Conservation (phyloP, 1,140 invertebrate genomes). For the Cheumatopsyche charites region DNA sequence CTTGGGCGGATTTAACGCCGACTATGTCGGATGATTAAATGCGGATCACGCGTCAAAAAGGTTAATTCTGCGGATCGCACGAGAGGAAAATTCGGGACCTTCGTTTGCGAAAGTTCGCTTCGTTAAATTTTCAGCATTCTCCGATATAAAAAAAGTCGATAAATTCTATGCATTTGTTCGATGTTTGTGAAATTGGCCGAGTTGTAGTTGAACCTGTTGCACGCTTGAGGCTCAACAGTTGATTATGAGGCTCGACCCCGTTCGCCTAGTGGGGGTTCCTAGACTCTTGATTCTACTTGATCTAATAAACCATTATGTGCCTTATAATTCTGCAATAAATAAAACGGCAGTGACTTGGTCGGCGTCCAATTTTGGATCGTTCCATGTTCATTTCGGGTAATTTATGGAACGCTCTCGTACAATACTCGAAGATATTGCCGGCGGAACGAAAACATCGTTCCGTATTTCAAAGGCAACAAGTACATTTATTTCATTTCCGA, state of each 20-base stretch:
- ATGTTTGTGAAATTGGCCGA: neutral
- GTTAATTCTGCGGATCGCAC: neutral
- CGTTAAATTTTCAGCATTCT: too few species aligned
- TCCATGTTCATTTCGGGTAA: slow-evolving; percentile 11
- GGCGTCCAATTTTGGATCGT: neutral
- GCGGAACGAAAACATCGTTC: neutral
- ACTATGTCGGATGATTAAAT: neutral
- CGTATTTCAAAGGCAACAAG: slow-evolving; percentile 11
- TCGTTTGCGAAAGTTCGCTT: neutral
- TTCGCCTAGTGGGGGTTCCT: neutral
- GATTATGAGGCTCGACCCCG: neutral
- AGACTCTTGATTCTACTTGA: too few species aligned
- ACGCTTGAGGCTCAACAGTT: slow-evolving; percentile 10
- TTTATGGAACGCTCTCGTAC: slow-evolving; percentile 1
- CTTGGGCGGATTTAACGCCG: neutral
- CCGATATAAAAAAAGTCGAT: too few species aligned
- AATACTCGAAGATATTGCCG: neutral
- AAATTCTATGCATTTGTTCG: neutral
- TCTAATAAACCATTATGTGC: neutral
- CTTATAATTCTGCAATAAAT: slow-evolving; percentile 20
- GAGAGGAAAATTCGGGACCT: neutral
- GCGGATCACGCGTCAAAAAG: slow-evolving; percentile 14
- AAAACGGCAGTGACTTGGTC: slow-evolving; percentile 1
- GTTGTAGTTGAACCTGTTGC: slow-evolving; percentile 16
- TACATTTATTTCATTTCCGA: neutral